Conservation (phyloP, 2,113 vertebrate genomes). For the Perca fluviatilis region DNA sequence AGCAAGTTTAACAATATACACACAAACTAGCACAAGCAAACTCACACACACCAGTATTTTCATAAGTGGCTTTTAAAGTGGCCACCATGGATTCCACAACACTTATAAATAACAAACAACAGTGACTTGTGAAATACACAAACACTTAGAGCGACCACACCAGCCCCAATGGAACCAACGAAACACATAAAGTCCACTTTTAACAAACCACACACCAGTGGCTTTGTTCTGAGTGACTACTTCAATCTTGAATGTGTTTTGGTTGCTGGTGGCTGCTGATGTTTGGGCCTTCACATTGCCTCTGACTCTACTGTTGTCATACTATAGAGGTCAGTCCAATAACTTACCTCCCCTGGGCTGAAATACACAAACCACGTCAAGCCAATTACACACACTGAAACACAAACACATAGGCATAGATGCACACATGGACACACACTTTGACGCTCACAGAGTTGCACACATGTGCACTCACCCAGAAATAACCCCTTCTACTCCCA, state of each 20-base stretch:
- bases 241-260: constrained; percentile 79
- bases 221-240: constrained; percentile 75
- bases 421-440: constrained; percentile 6
- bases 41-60: constrained; percentile 13
- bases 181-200: constrained; percentile 58
- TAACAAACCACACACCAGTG: constrained; percentile 65
- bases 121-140: constrained; percentile 16
- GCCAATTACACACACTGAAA: constrained; percentile 66
- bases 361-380: constrained; percentile 65
- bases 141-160: constrained; percentile 13
- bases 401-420: constrained; percentile 37
- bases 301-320: constrained; percentile 73
- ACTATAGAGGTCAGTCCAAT: constrained; percentile 79
- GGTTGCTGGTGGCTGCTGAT: constrained; percentile 63
- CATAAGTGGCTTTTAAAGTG: constrained; percentile 46
- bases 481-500: not conserved
- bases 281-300: constrained; percentile 69
- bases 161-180: constrained; percentile 25
- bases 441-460: constrained; percentile 8
- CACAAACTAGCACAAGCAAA: not conserved
- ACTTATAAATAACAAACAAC: constrained; percentile 27
- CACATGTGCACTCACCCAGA: constrained; percentile 30
- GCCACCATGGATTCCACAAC: constrained; percentile 31
- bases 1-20: not conserved
- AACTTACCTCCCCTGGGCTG: constrained; percentile 64